Evolutionary conservation across 2,888 invertebrate genomes (phyloP), one percentile per base, ranked within the genome.

Genomic region (Microchrysa polita): DNA sequence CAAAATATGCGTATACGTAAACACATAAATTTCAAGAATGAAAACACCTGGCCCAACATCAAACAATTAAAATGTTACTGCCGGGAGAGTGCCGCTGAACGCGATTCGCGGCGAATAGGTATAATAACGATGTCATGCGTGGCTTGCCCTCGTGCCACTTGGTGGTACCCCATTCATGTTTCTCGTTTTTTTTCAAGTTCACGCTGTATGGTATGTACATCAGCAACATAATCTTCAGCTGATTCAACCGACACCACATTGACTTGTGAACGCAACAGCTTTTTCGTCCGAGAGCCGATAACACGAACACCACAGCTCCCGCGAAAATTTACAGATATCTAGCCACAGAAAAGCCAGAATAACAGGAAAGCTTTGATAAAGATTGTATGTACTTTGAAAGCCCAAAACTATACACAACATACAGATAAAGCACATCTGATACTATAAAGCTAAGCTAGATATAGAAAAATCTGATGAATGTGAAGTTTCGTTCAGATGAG

Each of bases 211-310:
- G n/a, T 34, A 34, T 34, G n/a, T n/a, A n/a, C 27, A 34, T 34
- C 27, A n/a, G 27, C 27, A 34, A 40, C 27, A 42, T 9, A 23
- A n/a, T 40, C 40, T 16, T 40, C 61, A 61, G 61, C 61, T 61
- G 61, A 61, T 61, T 16, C 61, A 61, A 40, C 61, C 40, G 61
- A 61, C 40, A n/a, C 61, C 61, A 61, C 61, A 34, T 34, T 61
- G 61, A 34, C 61, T 61, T 34, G 61, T 61, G 40, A 61, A 61
- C 61, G 61, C 61, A 34, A 61, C 61, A 61, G 61, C 61, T 61
- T 34, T 34, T 34, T 61, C 1, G 2, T 40, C 61, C n/a, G n/a
- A n/a, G 27, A 48, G 23, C 59, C 59, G 27, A 59, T 61, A 61
- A 61, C 40, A 55, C 20, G 34, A 61, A 61, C 40, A 55, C 20